Evolutionary conservation across 2,888 invertebrate species (phyloP), one percentile per base, ranked within the genome.

Genomic region (Agonum fuliginosum): DNA sequence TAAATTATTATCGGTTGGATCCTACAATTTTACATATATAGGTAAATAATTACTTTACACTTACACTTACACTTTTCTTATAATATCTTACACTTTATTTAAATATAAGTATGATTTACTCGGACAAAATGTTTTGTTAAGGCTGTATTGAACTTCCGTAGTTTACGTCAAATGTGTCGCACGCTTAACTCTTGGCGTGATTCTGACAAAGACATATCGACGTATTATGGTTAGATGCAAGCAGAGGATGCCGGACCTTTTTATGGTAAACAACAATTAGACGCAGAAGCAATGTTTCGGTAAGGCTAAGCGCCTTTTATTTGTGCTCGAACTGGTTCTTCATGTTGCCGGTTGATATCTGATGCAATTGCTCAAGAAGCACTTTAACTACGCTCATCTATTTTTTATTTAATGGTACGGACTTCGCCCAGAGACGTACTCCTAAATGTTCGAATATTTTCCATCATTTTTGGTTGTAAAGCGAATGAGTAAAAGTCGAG

Each of bases 231-330:
- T 17, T 62, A 62, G 30, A 62, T 62, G 58, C 27, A 62, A 27
- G 58, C 58, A 62, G 30, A 54, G 54, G 54, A 30, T 8, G 4
- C 14, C 58, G 12, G 12, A 8, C 27, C 48, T 58, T 41, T 73
- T 73, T 73, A 58, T 73, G 54, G 73, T 73, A 73, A 73, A 73
- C 73, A 73, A 73, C 73, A 73, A 73, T 73, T 73, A 73, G 71
- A 73, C 54, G 51, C 41, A 14, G 73, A 73, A 73, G 73, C 58
- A 73, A 73, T 73, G 73, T 73, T 54, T 73, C 41, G 37, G 58
- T 54, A 73, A 22, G 58, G 37, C 17, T 48, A 48, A 48, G 34
- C 48, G 58, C 73, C 70, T 73, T 73, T 58, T 58, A 58, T 73
- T 73, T 37, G 73, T 54, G 34, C 37, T 58, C 73, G 73, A 73